Evolutionary conservation across 2,113 vertebrate species (phyloP).

Genomic region (Pyrgilauda ruficollis): DNA sequence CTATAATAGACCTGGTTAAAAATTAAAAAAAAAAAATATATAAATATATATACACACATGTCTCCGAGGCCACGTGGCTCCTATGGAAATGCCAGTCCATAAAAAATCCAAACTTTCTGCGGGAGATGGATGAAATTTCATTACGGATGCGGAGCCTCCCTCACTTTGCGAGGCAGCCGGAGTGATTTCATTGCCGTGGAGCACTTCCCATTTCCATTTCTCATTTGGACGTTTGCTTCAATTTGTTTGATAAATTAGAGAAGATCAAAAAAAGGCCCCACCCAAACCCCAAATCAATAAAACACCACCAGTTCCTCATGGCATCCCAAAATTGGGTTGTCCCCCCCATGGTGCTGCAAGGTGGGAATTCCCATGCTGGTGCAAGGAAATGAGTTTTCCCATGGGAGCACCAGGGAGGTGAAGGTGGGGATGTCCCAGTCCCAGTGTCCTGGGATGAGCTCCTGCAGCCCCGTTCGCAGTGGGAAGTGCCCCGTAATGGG

Average conservation of each 20-base stretch:
- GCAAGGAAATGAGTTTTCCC: neutral
- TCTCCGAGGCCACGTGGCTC: neutral
- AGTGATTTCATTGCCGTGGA: neutral
- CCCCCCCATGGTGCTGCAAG: neutral
- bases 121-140: slow-evolving; percentile 13
- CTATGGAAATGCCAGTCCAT: neutral
- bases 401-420: rapidly evolving
- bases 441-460: neutral
- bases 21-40: neutral
- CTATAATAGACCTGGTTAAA: neutral
- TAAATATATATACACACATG: rapidly evolving
- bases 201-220: slow-evolving; percentile 41
- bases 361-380: neutral
- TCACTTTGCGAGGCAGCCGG: neutral
- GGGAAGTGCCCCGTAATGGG: rapidly evolving
- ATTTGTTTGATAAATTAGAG: slow-evolving; percentile 28
- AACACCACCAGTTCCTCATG: rapidly evolving
- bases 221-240: neutral
- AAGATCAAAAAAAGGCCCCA: neutral
- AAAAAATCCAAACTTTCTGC: slow-evolving; percentile 6
- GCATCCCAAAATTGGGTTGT: neutral
- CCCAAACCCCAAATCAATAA: neutral
- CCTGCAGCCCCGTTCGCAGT: neutral
- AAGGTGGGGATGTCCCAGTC: neutral
- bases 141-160: neutral